Conservation (phyloP, 2,797 vertebrate species). For the Dallia pectoralis region DNA sequence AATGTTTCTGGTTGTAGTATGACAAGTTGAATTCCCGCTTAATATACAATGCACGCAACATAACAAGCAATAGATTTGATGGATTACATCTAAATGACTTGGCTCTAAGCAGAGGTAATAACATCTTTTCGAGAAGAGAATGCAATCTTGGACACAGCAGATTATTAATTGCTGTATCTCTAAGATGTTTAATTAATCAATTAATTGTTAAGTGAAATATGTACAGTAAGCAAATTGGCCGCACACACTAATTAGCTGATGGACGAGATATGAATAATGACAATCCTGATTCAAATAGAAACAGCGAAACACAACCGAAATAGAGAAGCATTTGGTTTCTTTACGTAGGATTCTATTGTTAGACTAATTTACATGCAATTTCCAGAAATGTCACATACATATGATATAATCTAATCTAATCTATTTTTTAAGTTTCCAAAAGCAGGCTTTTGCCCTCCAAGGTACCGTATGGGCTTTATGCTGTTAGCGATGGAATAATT, state of each 20-base stretch:
- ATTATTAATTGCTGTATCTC: conserved; percentile 50
- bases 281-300: background rate
- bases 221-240: conserved; percentile 46
- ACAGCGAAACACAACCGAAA: no score
- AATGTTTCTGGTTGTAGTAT: conserved; percentile 27
- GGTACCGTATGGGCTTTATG: background rate
- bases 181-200: conserved; percentile 49
- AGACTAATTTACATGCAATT: background rate
- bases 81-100: conserved; percentile 54
- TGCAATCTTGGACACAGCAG: conserved; percentile 32
- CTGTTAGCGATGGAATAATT: conserved; percentile 25
- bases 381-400: background rate
- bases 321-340: background rate
- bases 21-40: background rate
- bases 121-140: conserved; percentile 43
- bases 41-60: conserved; percentile 12
- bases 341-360: background rate
- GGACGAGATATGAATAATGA: background rate
- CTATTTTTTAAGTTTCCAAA: background rate
- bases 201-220: conserved; percentile 39
- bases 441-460: conserved; percentile 1
- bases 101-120: conserved; percentile 44
- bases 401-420: background rate
- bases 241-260: conserved; percentile 23
- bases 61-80: conserved; percentile 38